Conservation (phyloP, 2,113 vertebrate species). For the Indicator indicator region DNA sequence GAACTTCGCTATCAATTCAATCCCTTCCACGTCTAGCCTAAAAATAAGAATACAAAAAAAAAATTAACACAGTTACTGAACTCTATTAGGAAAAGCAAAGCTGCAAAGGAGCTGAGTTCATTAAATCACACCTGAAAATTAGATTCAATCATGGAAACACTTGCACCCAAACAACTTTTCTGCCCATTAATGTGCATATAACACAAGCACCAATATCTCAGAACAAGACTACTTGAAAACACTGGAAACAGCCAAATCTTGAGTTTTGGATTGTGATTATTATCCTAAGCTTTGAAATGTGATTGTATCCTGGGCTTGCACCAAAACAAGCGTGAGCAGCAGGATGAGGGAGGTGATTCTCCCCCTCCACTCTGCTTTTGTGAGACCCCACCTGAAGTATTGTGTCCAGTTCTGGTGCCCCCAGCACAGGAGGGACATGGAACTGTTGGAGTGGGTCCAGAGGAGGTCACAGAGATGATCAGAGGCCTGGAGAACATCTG, state of each 20-base stretch:
- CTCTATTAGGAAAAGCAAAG: neutral
- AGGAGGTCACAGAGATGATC: too few species aligned
- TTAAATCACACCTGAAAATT: neutral
- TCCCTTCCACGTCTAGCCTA: constrained; percentile 95
- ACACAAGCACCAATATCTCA: neutral
- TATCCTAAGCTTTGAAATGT: neutral
- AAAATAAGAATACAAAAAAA: constrained; percentile 53
- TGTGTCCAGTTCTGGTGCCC: too few species aligned
- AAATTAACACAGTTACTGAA: neutral
- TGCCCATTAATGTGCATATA: neutral
- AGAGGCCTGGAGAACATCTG: too few species aligned
- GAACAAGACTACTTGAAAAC: neutral
- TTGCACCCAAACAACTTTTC: neutral
- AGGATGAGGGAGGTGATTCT: too few species aligned
- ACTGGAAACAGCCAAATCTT: neutral
- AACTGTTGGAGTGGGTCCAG: too few species aligned
- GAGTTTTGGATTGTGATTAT: neutral
- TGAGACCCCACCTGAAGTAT: too few species aligned
- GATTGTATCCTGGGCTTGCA: too few species aligned
- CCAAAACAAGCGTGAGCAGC: too few species aligned
- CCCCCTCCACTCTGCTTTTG: too few species aligned
- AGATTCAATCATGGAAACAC: neutral
- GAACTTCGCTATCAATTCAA: constrained; percentile 93
- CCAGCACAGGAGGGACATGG: too few species aligned
- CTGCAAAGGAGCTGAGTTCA: neutral